These are phyloP conservation scores for Megalonaias nervosa DNA, from an alignment of 1,140 invertebrate species.

Conservation along the genomic window DNA sequence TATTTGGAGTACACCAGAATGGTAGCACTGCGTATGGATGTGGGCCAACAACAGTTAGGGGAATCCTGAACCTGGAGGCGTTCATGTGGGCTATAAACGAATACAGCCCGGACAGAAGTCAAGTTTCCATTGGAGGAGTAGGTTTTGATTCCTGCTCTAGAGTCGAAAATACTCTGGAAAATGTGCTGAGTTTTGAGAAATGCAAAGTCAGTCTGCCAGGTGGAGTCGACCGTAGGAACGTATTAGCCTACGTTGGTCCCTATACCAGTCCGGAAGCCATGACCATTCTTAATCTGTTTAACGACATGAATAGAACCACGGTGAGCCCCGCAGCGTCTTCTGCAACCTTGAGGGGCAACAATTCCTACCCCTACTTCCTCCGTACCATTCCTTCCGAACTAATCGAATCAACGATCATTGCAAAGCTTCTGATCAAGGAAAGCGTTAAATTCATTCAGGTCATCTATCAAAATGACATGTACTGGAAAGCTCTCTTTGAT, in stretches of 20 bases:
- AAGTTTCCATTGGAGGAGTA: constrained; percentile 51
- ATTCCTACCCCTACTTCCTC: constrained; percentile 47
- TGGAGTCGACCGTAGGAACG: constrained; percentile 43
- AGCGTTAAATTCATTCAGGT: constrained; percentile 41
- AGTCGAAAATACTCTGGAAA: constrained; percentile 47
- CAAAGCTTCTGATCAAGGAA: constrained; percentile 24
- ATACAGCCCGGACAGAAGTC: constrained; percentile 8
- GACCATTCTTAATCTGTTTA: constrained; percentile 35
- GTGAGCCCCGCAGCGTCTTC: constrained; percentile 49
- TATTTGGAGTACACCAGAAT: constrained; percentile 53
- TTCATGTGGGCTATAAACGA: constrained; percentile 62
- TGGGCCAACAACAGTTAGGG: constrained; percentile 26
- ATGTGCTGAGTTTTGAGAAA: constrained; percentile 52
- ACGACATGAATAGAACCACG: constrained; percentile 47
- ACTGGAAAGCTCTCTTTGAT: constrained; percentile 42
- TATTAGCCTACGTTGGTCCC: constrained; percentile 54
- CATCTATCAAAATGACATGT: constrained; percentile 45
- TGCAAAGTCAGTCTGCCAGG: constrained; percentile 36
- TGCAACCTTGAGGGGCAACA: constrained; percentile 24
- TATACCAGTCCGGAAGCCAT: constrained; percentile 40
- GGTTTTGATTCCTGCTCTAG: constrained; percentile 55
- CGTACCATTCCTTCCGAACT: constrained; percentile 48
- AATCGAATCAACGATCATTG: constrained; percentile 34
- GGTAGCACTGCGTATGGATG: constrained; percentile 43
- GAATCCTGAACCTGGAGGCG: constrained; percentile 54